Percentiles rank a stretch among this genome's conserved stretches.
phyloP scores from a whole-genome alignment of 2,888 invertebrate species.

The Aradus depressus region DNA sequence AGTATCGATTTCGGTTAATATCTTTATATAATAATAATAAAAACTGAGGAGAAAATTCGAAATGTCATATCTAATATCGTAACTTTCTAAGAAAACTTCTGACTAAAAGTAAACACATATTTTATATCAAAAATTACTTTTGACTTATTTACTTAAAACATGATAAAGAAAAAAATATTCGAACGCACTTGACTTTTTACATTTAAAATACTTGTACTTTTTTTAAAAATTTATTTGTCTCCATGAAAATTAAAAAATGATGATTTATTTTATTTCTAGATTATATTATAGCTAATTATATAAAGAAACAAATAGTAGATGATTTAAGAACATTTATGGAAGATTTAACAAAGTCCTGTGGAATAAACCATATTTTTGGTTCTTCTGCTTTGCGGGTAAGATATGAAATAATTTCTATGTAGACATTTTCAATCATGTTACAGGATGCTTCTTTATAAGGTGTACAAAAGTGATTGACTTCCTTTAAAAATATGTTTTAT shows the following conservation, averaged over 20 bases:
- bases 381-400: conserved; percentile 14
- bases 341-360: conserved; percentile 13
- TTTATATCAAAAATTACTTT: too few species aligned
- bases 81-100: too few species aligned
- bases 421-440: neutral
- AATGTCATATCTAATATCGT: too few species aligned
- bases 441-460: neutral
- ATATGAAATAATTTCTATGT: neutral
- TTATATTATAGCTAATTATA: conserved; percentile 20
- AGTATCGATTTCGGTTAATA: too few species aligned
- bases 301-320: conserved; percentile 11
- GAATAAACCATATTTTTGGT: conserved; percentile 8
- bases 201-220: neutral
- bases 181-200: neutral
- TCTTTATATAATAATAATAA: too few species aligned
- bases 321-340: conserved; percentile 8
- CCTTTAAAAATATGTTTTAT: too few species aligned
- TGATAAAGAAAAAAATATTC: too few species aligned
- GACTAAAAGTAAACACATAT: too few species aligned
- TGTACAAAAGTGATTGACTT: neutral
- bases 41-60: too few species aligned
- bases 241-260: neutral
- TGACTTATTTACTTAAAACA: too few species aligned
- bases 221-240: neutral
- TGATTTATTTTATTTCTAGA: conserved; percentile 15